phyloP scores from a whole-genome alignment of 2,888 invertebrate genomes.

The Dione vanillae region DNA sequence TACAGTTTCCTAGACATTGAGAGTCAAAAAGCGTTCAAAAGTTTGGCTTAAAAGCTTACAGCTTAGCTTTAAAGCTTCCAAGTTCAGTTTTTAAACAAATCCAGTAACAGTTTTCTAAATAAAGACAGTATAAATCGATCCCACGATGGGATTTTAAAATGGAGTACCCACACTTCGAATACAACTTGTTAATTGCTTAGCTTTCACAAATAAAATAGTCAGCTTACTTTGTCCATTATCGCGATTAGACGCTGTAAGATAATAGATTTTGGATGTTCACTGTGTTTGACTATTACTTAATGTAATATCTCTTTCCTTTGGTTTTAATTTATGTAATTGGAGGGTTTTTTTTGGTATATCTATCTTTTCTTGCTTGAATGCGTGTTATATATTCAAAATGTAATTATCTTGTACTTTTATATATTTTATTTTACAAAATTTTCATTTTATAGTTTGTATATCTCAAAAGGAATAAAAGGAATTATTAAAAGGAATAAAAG shows the following conservation, averaged over 20 bases:
- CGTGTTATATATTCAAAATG: too few species aligned
- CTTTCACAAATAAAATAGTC: slow-evolving; percentile 39
- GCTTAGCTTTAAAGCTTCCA: too few species aligned
- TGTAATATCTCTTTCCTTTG: slow-evolving; percentile 20
- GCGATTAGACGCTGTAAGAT: slow-evolving; percentile 50
- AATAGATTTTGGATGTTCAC: slow-evolving; percentile 48
- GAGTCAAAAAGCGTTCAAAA: too few species aligned
- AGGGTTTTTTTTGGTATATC: not conserved
- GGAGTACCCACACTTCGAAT: slow-evolving; percentile 3
- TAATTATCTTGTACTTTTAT: too few species aligned
- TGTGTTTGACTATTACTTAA: slow-evolving; percentile 9
- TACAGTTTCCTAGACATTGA: too few species aligned
- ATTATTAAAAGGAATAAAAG: too few species aligned
- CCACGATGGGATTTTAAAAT: slow-evolving; percentile 24
- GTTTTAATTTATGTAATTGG: slow-evolving; percentile 8
- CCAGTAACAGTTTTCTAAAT: not conserved
- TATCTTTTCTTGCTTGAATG: too few species aligned
- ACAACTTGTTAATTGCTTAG: slow-evolving; percentile 44
- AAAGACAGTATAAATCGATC: not conserved
- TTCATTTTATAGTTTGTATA: too few species aligned
- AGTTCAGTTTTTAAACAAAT: not conserved
- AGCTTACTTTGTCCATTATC: slow-evolving; percentile 48
- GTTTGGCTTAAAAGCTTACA: too few species aligned
- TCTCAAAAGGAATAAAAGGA: too few species aligned
- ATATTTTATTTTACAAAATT: too few species aligned